Percentiles rank a stretch among this genome's conserved stretches.
Conservation (phyloP, 1,140 invertebrate species). For the Drosophila baimaii region DNA sequence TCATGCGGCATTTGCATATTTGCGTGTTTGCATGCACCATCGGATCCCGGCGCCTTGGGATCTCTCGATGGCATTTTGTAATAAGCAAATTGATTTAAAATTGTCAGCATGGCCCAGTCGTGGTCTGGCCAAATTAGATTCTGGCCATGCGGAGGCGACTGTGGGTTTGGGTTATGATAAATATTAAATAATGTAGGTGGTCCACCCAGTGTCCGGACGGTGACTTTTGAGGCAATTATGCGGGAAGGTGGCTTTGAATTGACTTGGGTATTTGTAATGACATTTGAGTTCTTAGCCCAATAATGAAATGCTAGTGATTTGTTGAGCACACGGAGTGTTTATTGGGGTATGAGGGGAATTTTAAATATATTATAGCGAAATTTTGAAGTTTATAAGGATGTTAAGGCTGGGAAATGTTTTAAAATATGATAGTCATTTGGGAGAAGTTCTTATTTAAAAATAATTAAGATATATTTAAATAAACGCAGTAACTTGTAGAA, state of each 20-base stretch:
- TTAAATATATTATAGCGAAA: neutral
- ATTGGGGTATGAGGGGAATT: neutral
- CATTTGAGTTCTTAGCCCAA: conserved; percentile 12
- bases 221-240: conserved; percentile 20
- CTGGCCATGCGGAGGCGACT: conserved; percentile 25
- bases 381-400: neutral
- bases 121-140: conserved; percentile 69
- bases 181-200: conserved; percentile 57
- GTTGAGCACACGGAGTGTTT: conserved; percentile 11
- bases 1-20: conserved; percentile 69
- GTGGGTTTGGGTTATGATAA: conserved; percentile 49
- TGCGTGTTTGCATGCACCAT: conserved; percentile 50
- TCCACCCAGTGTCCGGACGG: neutral
- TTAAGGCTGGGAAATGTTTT: neutral
- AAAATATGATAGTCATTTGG: neutral
- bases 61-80: conserved; percentile 60
- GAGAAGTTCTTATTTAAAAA: neutral
- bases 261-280: conserved; percentile 10
- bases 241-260: conserved; percentile 4
- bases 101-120: conserved; percentile 66
- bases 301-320: conserved; percentile 38
- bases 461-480: neutral
- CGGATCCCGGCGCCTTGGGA: conserved; percentile 33
- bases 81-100: conserved; percentile 79
- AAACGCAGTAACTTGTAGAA: too few species aligned